Evolutionary conservation across 2,888 invertebrate species (phyloP).

Genomic region (Deilephila porcellus): DNA sequence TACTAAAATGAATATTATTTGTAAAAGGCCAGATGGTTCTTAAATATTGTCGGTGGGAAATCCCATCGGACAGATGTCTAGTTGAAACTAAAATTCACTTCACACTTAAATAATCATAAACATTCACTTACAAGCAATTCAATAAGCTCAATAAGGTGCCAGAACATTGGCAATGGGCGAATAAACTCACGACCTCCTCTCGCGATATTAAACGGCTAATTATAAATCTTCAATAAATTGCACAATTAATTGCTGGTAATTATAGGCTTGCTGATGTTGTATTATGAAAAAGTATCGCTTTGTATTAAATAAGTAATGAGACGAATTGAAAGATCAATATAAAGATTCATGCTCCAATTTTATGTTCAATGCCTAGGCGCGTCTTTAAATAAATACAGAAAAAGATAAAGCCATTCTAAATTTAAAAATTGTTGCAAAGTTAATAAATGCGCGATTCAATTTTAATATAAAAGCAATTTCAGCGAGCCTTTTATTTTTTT

Average conservation of each 20-base stretch:
- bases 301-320: background rate
- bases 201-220: constrained; percentile 18
- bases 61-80: too few relatives aligned
- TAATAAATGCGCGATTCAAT: background rate
- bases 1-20: too few relatives aligned
- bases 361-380: background rate
- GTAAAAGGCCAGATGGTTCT: too few relatives aligned
- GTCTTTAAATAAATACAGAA: background rate
- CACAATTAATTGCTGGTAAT: constrained; percentile 22
- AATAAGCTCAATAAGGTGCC: background rate
- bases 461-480: background rate
- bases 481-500: background rate
- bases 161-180: background rate
- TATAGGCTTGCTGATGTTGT: background rate
- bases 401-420: background rate
- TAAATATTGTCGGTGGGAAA: too few relatives aligned
- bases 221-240: constrained; percentile 29
- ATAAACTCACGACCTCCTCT: background rate
- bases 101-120: too few relatives aligned
- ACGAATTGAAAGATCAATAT: background rate
- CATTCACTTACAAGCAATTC: background rate
- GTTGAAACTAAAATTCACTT: too few relatives aligned
- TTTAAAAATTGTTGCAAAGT: background rate
- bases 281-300: background rate
- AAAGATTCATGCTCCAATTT: background rate